Evolutionary conservation across 2,797 vertebrate genomes (phyloP).

Genomic region (Limosa lapponica): DNA sequence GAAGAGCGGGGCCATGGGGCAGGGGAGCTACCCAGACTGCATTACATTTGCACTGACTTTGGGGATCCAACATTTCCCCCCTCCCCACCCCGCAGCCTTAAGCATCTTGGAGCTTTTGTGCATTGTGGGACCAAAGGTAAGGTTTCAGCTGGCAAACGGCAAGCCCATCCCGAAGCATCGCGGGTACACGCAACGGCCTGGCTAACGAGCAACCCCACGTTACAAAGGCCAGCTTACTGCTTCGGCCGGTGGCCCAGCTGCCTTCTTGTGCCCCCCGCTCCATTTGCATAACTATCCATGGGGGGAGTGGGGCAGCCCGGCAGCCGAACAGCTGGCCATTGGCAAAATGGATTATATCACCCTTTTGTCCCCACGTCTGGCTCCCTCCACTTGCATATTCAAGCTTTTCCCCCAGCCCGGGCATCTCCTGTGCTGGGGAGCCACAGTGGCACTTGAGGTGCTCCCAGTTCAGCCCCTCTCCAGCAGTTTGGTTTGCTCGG

Average conservation of each 20-base stretch:
- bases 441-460: accelerated
- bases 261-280: neutral
- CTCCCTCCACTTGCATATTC: neutral
- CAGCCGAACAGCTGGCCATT: slow-evolving; percentile 23
- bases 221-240: neutral
- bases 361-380: slow-evolving; percentile 5
- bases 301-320: neutral
- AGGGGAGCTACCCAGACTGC: no score
- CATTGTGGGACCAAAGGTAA: accelerated
- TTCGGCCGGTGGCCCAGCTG: neutral
- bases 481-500: neutral
- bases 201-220: neutral
- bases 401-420: neutral
- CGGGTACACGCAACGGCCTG: accelerated
- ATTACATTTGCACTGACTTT: neutral
- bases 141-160: neutral
- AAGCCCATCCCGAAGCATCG: neutral
- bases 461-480: neutral
- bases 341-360: neutral
- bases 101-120: neutral
- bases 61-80: neutral
- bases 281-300: neutral
- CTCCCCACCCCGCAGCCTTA: accelerated
- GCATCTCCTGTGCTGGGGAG: neutral
- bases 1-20: neutral